phyloP scores from a whole-genome alignment of 2,113 vertebrate species.

The Perognathus longimembris region DNA sequence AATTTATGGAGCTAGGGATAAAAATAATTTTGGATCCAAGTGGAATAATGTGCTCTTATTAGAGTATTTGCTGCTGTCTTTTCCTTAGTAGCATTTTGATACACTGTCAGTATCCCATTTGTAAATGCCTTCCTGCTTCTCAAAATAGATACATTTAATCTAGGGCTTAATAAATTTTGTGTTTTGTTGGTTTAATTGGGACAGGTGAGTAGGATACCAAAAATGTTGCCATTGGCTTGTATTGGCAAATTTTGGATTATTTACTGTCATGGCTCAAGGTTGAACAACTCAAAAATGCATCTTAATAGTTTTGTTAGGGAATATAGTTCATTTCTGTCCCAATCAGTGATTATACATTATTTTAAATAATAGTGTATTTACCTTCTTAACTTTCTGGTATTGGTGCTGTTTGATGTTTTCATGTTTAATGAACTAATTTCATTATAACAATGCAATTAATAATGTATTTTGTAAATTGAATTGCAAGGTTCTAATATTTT shows the following conservation, averaged over 20 bases:
- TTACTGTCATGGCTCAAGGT: constrained; percentile 47
- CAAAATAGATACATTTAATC: not conserved
- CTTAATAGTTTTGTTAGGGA: constrained; percentile 50
- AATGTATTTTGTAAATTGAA: constrained; percentile 73
- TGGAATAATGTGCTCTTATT: constrained; percentile 65
- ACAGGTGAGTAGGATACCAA: constrained; percentile 32
- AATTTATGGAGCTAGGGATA: too few relatives aligned
- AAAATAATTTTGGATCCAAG: constrained; percentile 45
- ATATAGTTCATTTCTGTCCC: constrained; percentile 63
- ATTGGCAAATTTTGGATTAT: constrained; percentile 36
- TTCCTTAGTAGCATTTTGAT: constrained; percentile 75
- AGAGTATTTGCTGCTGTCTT: constrained; percentile 72
- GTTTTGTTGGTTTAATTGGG: constrained; percentile 45
- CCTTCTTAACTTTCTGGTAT: constrained; percentile 71
- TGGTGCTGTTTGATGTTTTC: constrained; percentile 80
- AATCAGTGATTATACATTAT: constrained; percentile 65
- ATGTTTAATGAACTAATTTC: constrained; percentile 71
- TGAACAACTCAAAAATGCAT: constrained; percentile 43
- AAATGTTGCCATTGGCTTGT: constrained; percentile 27
- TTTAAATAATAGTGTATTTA: constrained; percentile 71
- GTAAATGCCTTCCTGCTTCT: constrained; percentile 51
- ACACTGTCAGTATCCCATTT: constrained; percentile 40
- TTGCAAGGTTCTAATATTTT: constrained; percentile 69
- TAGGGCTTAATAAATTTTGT: constrained; percentile 37
- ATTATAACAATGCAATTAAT: constrained; percentile 71